These are phyloP conservation scores for Clarias fuscus DNA, from an alignment of 2,797 vertebrate species.

Conservation along the genomic window DNA sequence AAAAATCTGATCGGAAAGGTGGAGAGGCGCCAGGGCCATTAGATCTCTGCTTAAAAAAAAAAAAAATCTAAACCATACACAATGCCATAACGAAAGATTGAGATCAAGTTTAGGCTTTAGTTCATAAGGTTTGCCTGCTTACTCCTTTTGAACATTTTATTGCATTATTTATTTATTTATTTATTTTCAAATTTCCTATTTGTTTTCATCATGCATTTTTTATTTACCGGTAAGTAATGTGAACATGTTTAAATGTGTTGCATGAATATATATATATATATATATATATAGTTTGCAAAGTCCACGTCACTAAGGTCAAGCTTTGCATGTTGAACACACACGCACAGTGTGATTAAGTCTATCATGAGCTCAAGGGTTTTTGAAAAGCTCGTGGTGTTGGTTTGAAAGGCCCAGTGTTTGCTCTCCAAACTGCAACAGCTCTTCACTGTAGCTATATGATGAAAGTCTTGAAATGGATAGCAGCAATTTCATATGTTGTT, in stretches of 20 bases:
- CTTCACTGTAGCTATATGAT: constrained; percentile 71
- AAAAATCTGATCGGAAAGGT: constrained; percentile 75
- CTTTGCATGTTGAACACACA: not conserved
- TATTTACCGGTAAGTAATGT: not conserved
- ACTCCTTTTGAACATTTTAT: not conserved
- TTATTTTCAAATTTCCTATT: not conserved
- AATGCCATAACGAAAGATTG: not conserved
- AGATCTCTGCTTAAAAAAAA: constrained; percentile 44
- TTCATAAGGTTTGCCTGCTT: not conserved
- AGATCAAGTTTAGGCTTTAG: not conserved
- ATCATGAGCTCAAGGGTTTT: constrained; percentile 52
- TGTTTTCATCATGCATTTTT: not conserved
- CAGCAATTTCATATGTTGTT: constrained; percentile 46
- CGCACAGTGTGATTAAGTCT: not conserved
- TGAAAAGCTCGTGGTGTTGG: constrained; percentile 47
- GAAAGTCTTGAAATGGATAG: constrained; percentile 59
- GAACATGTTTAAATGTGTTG: not conserved
- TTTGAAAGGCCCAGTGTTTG: constrained; percentile 71
- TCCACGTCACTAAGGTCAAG: not conserved
- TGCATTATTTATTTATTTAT: not conserved
- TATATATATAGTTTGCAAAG: not conserved
- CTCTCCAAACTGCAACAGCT: constrained; percentile 75
- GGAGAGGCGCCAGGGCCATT: constrained; percentile 80
- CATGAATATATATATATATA: not conserved
- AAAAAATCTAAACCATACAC: not conserved